Evolutionary conservation across 2,113 vertebrate genomes (phyloP).

Genomic region (Parotia lawesii): DNA sequence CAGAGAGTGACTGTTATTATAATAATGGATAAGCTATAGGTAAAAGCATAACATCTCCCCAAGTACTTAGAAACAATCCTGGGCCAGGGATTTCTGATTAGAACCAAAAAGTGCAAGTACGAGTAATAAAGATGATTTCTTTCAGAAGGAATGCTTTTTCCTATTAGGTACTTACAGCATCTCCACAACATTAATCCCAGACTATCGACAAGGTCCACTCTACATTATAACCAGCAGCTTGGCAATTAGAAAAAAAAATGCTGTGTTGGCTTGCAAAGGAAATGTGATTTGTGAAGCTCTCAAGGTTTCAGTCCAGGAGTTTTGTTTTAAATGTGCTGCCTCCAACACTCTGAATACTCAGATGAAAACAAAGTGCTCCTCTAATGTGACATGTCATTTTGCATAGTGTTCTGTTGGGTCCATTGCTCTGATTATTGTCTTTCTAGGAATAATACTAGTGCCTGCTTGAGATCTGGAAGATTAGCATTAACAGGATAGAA

Average conservation of each 20-base stretch:
- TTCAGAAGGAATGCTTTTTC: background rate
- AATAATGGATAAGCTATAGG: background rate
- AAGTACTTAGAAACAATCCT: background rate
- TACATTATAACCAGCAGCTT: constrained; percentile 25
- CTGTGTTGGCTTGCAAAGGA: constrained; percentile 15
- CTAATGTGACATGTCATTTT: constrained; percentile 51
- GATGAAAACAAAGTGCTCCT: constrained; percentile 49
- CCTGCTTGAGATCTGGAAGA: constrained; percentile 18
- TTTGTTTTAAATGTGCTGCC: constrained; percentile 36
- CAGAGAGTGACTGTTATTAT: background rate
- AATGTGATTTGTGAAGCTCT: constrained; percentile 50
- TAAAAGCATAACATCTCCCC: background rate
- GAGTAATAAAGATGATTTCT: constrained; percentile 16
- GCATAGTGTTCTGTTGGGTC: background rate
- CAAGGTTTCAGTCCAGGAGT: constrained; percentile 28
- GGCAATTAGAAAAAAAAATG: constrained; percentile 37
- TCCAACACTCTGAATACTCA: constrained; percentile 6
- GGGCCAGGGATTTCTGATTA: background rate
- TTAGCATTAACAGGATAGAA: constrained; percentile 38
- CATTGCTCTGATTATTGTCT: constrained; percentile 42
- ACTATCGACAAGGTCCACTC: background rate
- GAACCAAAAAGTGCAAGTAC: background rate
- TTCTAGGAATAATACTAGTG: constrained; percentile 29
- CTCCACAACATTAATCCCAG: constrained; percentile 37
- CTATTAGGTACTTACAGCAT: background rate